Percentiles rank a stretch among this genome's conserved stretches.
These are phyloP conservation scores for Myrmecophaga tridactyla DNA, from an alignment of 2,113 vertebrate genomes.

Conservation along the genomic window DNA sequence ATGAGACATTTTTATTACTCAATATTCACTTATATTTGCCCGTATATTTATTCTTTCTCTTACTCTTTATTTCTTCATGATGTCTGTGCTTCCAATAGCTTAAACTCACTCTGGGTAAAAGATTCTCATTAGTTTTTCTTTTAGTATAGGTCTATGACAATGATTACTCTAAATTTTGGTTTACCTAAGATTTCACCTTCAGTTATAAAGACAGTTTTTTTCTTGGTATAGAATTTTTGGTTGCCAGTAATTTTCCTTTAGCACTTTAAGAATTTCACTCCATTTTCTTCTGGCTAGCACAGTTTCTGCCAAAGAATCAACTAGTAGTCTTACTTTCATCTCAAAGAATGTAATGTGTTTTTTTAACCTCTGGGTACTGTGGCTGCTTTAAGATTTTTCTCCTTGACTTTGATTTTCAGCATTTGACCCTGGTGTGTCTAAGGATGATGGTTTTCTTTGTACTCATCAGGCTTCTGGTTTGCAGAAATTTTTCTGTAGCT, in stretches of 20 bases:
- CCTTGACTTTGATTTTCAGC: no score
- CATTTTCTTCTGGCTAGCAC: neutral
- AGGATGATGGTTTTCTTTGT: neutral
- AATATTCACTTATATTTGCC: neutral
- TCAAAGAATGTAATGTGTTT: neutral
- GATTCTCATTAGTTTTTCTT: neutral
- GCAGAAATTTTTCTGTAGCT: neutral
- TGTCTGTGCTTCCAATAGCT: neutral
- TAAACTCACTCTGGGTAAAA: neutral
- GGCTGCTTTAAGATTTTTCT: neutral
- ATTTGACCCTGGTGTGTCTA: neutral
- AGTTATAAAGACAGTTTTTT: neutral
- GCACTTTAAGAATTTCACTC: neutral
- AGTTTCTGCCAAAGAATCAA: neutral
- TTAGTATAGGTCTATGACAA: neutral
- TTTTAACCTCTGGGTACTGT: neutral
- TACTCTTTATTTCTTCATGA: neutral
- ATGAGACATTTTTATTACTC: neutral
- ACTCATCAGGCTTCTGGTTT: no score
- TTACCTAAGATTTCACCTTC: neutral
- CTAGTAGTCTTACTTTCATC: neutral
- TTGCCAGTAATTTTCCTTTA: no score
- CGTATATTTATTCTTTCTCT: no score
- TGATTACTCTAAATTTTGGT: neutral
- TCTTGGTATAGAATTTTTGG: no score